Conservation (phyloP, 1,140 invertebrate genomes). For the Holotrichia oblita region DNA sequence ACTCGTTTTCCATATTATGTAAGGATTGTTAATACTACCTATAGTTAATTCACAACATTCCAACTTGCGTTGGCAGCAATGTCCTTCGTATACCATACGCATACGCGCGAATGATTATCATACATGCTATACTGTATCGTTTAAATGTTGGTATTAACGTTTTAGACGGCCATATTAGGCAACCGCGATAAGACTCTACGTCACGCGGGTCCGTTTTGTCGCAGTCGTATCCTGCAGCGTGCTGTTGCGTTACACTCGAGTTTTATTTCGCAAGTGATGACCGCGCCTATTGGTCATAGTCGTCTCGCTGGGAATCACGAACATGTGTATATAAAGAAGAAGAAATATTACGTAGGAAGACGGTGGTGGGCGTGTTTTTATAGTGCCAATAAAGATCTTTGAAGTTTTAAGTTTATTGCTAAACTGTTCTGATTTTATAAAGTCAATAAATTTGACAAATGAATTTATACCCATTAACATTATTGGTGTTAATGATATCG, state of each 20-base stretch:
- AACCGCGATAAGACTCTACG: constrained; percentile 16
- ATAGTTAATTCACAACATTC: constrained; percentile 12
- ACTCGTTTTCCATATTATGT: constrained; percentile 39
- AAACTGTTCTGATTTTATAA: no score
- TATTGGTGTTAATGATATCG: no score
- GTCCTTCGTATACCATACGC: constrained; percentile 13
- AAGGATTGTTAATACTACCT: constrained; percentile 24
- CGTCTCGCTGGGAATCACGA: not conserved
- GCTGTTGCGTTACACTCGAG: constrained; percentile 8
- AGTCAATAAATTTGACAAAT: no score
- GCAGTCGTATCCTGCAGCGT: not conserved
- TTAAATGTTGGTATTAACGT: not conserved
- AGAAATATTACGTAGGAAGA: not conserved
- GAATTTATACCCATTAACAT: no score
- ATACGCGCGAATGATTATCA: not conserved
- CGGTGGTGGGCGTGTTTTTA: not conserved
- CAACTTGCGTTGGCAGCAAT: constrained; percentile 9
- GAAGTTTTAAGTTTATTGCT: no score
- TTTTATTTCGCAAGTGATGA: constrained; percentile 15
- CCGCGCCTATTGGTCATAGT: constrained; percentile 10
- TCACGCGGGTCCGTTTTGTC: constrained; percentile 10
- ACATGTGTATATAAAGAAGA: not conserved
- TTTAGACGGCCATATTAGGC: constrained; percentile 5
- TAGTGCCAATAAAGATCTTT: not conserved
- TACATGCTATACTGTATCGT: not conserved